A percentile compares a stretch with the other conserved stretches of the same genome.
These are phyloP conservation scores for Cricetomys ansorgei DNA, from an alignment of 2,113 vertebrate species.

Conservation along the genomic window DNA sequence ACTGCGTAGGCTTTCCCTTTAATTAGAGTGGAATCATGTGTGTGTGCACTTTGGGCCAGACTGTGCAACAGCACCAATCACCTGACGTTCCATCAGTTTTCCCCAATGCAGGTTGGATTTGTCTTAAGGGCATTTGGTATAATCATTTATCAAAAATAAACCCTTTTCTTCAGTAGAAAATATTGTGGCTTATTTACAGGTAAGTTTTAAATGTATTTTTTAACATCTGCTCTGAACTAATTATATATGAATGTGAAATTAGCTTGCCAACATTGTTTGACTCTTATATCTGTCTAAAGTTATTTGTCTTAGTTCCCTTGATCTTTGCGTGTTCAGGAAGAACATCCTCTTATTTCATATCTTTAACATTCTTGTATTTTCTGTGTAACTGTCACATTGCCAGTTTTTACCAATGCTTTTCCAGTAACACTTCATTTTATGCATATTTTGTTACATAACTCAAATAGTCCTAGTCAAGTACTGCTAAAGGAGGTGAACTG, in stretches of 20 bases:
- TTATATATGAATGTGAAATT: background rate
- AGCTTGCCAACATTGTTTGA: background rate
- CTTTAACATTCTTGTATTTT: background rate
- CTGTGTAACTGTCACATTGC: background rate
- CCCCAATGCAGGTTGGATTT: conserved; percentile 84
- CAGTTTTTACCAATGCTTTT: background rate
- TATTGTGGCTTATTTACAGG: conserved; percentile 41
- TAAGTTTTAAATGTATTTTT: conserved; percentile 7
- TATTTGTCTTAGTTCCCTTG: background rate
- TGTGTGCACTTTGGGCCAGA: conserved; percentile 75
- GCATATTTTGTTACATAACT: conserved; percentile 20
- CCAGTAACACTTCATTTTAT: background rate
- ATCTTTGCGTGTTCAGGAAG: background rate
- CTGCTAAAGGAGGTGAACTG: conserved; percentile 35
- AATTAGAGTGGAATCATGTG: conserved; percentile 84
- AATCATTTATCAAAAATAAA: conserved; percentile 80
- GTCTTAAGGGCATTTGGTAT: conserved; percentile 78
- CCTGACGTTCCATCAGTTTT: conserved; percentile 86
- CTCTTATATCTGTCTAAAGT: background rate
- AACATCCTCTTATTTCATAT: background rate
- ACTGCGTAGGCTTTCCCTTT: conserved; percentile 82
- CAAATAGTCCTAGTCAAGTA: conserved; percentile 33
- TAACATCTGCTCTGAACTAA: background rate
- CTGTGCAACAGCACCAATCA: conserved; percentile 85
- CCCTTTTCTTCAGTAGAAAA: conserved; percentile 69